Conservation (phyloP, 1,140 invertebrate species). For the Drosophila rhopaloa region DNA sequence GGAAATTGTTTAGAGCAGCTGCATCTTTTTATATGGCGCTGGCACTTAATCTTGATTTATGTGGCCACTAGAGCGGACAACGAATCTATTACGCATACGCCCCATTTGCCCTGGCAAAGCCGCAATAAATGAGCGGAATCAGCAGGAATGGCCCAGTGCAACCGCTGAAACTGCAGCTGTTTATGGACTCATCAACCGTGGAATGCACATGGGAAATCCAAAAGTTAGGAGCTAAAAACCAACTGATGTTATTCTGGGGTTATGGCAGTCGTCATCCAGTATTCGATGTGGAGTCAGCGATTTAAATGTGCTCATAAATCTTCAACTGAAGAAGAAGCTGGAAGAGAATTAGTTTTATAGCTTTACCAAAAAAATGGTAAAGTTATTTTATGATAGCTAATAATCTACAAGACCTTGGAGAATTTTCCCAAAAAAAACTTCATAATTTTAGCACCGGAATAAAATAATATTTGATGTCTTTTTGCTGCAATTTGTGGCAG, state of each 20-base stretch:
- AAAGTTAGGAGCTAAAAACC: not conserved
- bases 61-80: not conserved
- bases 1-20: constrained; percentile 15
- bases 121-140: constrained; percentile 13
- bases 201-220: not conserved
- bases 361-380: too few relatives aligned
- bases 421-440: not conserved
- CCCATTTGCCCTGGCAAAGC: constrained; percentile 6
- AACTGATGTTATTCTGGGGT: not conserved
- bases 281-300: not conserved
- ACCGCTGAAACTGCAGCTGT: constrained; percentile 8
- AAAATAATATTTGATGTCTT: too few relatives aligned
- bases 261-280: not conserved
- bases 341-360: too few relatives aligned
- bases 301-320: not conserved
- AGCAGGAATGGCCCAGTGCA: constrained; percentile 3
- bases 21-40: not conserved
- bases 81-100: constrained; percentile 19
- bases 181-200: constrained; percentile 11
- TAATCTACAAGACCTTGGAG: not conserved
- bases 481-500: too few relatives aligned
- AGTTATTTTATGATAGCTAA: not conserved
- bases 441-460: too few relatives aligned
- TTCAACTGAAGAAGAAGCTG: too few relatives aligned
- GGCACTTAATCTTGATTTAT: constrained; percentile 12